Base-by-base conservation (phyloP, 2,113 vertebrate species). In the Chamaea fasciata region DNA sequence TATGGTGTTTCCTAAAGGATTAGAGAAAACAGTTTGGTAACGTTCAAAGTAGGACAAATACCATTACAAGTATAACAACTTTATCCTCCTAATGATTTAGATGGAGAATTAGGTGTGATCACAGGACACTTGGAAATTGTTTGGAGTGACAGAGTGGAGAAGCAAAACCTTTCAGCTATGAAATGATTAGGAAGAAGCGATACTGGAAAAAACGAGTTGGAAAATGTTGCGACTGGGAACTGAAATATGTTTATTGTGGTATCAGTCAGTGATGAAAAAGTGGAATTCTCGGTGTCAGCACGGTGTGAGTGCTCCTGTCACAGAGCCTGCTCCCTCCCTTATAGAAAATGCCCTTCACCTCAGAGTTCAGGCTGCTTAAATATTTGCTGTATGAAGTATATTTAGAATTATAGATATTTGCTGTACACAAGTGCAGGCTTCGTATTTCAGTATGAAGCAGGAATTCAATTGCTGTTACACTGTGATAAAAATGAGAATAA, bases 11-110 rank as follows among this genome's bases (percentile, higher is more conserved):
- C 94, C 96, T 94, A 95, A 92, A 95, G 95, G 96, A 97, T 97
- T 97, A 97, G 97, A 90, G 96, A 94, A 95, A 97, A 97, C 94
- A 96, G 97, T 96, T 97, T 94, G 96, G 93, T 94, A 91, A 95
- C 39, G 79, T 96, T 97, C 94, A 95, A 93, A 97, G 95, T 53
- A 97, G 95, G 94, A 92, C 95, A 96, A 97, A 97, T 93, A 90
- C 95, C 83, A 85, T 86, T 91, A 69, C 89, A 89, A 83, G 88
- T 84, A 39, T 75, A 96, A 94, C 89, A 92, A 64, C 90, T 85
- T 96, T 86, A 96, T 77, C 96, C 92, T 94, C 86, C 76, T 70
- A 28, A 50, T 87, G 90, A 91, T 91, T 87, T 35, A 56, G 68
- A 55, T 74, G 80, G 37, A 90, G 87, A 93, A 73, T 73, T 83